Base-by-base conservation (phyloP, 2,797 vertebrate species). In the Taenioides sp. region DNA sequence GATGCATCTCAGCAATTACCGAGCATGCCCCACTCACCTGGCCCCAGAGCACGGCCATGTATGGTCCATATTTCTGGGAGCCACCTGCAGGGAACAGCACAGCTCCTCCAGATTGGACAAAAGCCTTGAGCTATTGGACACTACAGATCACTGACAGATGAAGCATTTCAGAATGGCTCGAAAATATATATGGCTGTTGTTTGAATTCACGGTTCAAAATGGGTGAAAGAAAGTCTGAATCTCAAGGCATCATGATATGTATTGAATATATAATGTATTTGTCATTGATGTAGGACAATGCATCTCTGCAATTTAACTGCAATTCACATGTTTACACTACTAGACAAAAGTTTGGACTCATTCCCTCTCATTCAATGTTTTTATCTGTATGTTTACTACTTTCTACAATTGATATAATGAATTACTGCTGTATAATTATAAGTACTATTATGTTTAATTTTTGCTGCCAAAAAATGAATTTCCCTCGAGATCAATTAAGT, bases 1-100 rank as follows among this genome's bases (percentile, higher is more conserved):
- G 64, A 65, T 71, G 69, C 57, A 52, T 65, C 74, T 74, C n/a
- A 75, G 49, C 60, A 73, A 59, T 75, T 73, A 73, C 72, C 68
- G 64, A 67, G 55, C 65, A 65, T 47, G 67, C 20, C 55, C 20
- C 22, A 40, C n/a, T 65, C 67, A 57, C 34, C 72, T 72, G 71
- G 22, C 63, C 59, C 64, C 58, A 70, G 58, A 76, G 37, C 7
- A 37, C 37, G 28, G 23, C 57, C 18, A 49, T 62, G 63, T 67
- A 40, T 25, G 28, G 37, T 43, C 59, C 55, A 68, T 67, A 34
- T 73, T 43, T 75, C 60, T 34, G 28, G 14, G 17, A 72, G 31
- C 57, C 17, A 70, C 64, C 28, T 65, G 34, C 47, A 70, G 58
- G 49, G 34, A 64, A 16, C 54, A 54, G 65, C 16, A 20, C 12